Evolutionary conservation across 2,888 invertebrate species (phyloP).

Genomic region (Eremobia ochroleuca): DNA sequence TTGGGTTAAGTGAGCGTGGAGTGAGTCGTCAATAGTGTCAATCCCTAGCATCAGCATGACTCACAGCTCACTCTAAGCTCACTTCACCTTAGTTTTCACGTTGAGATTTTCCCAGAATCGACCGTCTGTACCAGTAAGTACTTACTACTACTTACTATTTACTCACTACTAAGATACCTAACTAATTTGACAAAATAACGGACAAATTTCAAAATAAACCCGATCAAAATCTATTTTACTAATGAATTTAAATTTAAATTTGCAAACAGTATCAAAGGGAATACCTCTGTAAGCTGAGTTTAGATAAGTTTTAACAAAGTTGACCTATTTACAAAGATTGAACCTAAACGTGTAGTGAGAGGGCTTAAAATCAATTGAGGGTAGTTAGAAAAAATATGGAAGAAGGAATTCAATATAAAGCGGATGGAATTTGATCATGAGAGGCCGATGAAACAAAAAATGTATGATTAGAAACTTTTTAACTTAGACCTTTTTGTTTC

Average conservation of each 20-base stretch:
- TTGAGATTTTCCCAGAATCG: too few species aligned
- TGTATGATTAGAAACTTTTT: constrained; percentile 31
- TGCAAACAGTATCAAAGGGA: constrained; percentile 64
- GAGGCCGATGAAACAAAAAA: constrained; percentile 49
- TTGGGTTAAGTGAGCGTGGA: too few species aligned
- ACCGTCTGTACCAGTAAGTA: too few species aligned
- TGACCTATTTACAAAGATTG: not conserved
- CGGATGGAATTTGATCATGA: constrained; percentile 56
- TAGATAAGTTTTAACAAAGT: constrained; percentile 47
- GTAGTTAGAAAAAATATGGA: constrained; percentile 46
- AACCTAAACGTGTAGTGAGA: not conserved
- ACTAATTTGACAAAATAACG: constrained; percentile 34
- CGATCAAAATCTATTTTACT: constrained; percentile 61
- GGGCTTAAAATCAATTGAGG: constrained; percentile 7
- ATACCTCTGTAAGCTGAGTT: constrained; percentile 53
- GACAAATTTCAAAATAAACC: constrained; percentile 51
- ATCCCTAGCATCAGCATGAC: too few species aligned
- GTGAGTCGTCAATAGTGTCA: too few species aligned
- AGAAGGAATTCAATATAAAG: constrained; percentile 60
- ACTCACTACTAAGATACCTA: too few species aligned
- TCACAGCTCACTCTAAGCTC: too few species aligned
- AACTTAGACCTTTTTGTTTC: constrained; percentile 15
- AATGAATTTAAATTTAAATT: constrained; percentile 66
- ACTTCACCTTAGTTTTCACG: too few species aligned
- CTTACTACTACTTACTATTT: too few species aligned